Evolutionary conservation across 2,888 invertebrate species (phyloP).

Genomic region (Drosophila bunnanda): DNA sequence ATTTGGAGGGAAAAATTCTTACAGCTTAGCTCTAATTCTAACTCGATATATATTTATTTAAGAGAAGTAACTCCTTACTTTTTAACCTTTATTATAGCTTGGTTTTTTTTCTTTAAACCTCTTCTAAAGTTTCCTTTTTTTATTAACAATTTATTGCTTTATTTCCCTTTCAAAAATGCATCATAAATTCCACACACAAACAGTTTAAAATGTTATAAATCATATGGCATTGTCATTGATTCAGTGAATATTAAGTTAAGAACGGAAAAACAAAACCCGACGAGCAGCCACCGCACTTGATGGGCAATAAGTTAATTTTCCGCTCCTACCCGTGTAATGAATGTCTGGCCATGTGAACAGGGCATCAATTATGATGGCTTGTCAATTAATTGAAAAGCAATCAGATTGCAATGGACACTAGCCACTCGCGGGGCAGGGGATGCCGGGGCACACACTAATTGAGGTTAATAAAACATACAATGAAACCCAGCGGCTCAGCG

Average conservation of each 20-base stretch:
- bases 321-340: constrained; percentile 13
- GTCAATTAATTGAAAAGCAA: constrained; percentile 72
- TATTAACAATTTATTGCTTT: no score
- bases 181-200: neutral
- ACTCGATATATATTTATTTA: no score
- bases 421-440: neutral
- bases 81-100: no score
- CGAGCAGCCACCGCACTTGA: constrained; percentile 15
- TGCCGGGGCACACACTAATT: constrained; percentile 51
- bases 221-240: constrained; percentile 21
- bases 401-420: constrained; percentile 44
- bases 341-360: constrained; percentile 40
- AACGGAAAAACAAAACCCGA: neutral
- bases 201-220: constrained; percentile 4
- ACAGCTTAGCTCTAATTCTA: no score
- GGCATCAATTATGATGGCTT: constrained; percentile 68
- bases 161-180: neutral
- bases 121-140: no score
- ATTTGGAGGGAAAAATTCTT: no score
- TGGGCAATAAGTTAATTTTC: constrained; percentile 19
- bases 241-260: constrained; percentile 7
- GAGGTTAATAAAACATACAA: constrained; percentile 59
- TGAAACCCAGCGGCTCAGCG: constrained; percentile 14
- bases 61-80: no score
- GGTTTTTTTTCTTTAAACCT: neutral